Evolutionary conservation across 2,113 vertebrate genomes (phyloP).

Genomic region (Chrysemys picta): DNA sequence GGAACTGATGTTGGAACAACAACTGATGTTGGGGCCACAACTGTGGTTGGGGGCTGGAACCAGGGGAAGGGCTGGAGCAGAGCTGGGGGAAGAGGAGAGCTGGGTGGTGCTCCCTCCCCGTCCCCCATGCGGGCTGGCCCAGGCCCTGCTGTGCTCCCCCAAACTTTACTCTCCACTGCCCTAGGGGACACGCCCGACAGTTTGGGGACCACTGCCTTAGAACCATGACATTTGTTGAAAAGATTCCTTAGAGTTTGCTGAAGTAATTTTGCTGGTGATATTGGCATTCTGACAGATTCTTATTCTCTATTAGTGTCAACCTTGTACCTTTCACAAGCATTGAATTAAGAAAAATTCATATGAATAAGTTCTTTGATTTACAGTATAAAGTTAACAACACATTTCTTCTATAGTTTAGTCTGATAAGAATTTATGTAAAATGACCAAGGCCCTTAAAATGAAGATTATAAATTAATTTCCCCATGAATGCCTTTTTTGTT

Average conservation of each 20-base stretch:
- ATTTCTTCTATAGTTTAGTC: neutral
- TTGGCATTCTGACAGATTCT: neutral
- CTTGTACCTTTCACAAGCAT: neutral
- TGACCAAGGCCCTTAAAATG: neutral
- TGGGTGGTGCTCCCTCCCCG: no score
- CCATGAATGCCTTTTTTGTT: neutral
- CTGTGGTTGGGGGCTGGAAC: no score
- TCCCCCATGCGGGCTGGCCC: no score
- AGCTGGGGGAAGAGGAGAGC: no score
- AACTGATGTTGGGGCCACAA: no score
- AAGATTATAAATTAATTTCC: neutral
- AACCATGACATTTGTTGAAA: neutral
- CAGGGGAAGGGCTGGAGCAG: no score
- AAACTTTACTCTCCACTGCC: no score
- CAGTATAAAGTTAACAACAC: neutral
- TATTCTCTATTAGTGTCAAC: neutral
- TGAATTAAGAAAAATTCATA: neutral
- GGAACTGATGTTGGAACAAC: neutral
- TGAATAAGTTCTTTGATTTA: neutral
- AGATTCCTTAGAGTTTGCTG: neutral
- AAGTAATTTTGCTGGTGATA: neutral
- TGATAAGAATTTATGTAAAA: neutral
- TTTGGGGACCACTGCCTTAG: neutral
- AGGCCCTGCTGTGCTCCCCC: no score
- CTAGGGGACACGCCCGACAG: no score